These are phyloP conservation scores for Drosophila mimetica DNA, from an alignment of 2,888 invertebrate genomes.

Conservation along the genomic window DNA sequence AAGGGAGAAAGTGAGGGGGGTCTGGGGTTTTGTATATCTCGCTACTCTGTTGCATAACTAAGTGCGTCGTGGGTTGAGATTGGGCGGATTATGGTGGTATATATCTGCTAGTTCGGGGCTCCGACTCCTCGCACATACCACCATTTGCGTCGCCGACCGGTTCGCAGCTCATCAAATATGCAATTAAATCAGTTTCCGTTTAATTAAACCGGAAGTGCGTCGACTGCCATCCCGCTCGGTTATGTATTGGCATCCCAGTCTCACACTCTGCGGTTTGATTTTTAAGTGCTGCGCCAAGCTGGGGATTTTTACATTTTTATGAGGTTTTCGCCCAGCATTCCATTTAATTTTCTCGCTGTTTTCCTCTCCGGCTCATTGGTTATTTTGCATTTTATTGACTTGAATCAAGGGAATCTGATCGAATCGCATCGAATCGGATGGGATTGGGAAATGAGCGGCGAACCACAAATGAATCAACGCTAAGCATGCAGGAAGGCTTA, in stretches of 20 bases:
- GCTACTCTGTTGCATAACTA: conserved; percentile 59
- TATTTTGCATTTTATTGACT: conserved; percentile 72
- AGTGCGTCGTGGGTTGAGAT: conserved; percentile 30
- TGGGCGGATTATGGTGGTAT: conserved; percentile 41
- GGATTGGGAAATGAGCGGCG: conserved; percentile 2
- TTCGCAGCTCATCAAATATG: conserved; percentile 82
- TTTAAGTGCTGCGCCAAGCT: conserved; percentile 65
- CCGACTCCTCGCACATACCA: conserved; percentile 17
- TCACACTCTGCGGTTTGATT: conserved; percentile 61
- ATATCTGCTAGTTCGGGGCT: conserved; percentile 31
- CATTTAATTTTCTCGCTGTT: conserved; percentile 22
- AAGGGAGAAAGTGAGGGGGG: neutral
- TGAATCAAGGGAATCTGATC: conserved; percentile 13
- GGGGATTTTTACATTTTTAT: conserved; percentile 73
- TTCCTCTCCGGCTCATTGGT: conserved; percentile 20
- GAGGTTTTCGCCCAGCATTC: conserved; percentile 55
- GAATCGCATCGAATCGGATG: neutral
- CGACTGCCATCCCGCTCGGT: conserved; percentile 53
- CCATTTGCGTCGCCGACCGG: conserved; percentile 59
- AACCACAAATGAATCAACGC: conserved; percentile 12
- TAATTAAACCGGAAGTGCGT: conserved; percentile 82
- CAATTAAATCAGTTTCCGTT: conserved; percentile 84
- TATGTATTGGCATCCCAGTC: conserved; percentile 50
- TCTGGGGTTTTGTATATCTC: conserved; percentile 40
- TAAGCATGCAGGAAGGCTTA: conserved; percentile 27